Conservation (phyloP, 2,113 vertebrate species). For the Hyla sarda region DNA sequence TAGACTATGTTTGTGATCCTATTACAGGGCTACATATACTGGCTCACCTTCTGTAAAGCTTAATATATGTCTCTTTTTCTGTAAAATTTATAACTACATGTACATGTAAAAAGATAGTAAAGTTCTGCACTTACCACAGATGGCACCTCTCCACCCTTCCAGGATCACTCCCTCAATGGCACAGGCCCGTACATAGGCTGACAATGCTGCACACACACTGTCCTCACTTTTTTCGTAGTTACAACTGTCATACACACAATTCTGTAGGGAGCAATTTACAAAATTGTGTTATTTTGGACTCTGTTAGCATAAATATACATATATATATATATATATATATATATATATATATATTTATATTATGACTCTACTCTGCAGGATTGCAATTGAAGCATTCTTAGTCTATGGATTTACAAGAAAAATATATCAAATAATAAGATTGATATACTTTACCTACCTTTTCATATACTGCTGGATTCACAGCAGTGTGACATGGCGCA, state of each 20-base stretch:
- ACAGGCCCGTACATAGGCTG: constrained; percentile 76
- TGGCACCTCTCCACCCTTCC: constrained; percentile 69
- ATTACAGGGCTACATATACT: background rate
- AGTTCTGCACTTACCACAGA: constrained; percentile 72
- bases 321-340: too few relatives aligned
- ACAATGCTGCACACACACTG: constrained; percentile 76
- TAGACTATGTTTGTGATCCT: too few relatives aligned
- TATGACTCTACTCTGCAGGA: background rate
- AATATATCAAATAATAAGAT: too few relatives aligned
- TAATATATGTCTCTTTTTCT: background rate
- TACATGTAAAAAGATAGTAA: background rate
- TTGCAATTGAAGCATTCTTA: background rate
- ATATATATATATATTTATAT: too few relatives aligned
- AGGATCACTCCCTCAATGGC: constrained; percentile 71
- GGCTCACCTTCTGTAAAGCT: background rate
- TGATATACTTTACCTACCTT: constrained; percentile 70
- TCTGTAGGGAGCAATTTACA: constrained; percentile 63
- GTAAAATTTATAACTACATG: background rate
- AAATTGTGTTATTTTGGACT: background rate
- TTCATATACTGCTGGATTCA: constrained; percentile 78
- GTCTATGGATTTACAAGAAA: background rate
- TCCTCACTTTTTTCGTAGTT: constrained; percentile 76
- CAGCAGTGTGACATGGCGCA: constrained; percentile 78
- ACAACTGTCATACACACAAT: constrained; percentile 79
- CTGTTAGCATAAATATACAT: too few relatives aligned